These are phyloP conservation scores for Pavo muticus DNA, from an alignment of 2,113 vertebrate genomes.

Conservation along the genomic window DNA sequence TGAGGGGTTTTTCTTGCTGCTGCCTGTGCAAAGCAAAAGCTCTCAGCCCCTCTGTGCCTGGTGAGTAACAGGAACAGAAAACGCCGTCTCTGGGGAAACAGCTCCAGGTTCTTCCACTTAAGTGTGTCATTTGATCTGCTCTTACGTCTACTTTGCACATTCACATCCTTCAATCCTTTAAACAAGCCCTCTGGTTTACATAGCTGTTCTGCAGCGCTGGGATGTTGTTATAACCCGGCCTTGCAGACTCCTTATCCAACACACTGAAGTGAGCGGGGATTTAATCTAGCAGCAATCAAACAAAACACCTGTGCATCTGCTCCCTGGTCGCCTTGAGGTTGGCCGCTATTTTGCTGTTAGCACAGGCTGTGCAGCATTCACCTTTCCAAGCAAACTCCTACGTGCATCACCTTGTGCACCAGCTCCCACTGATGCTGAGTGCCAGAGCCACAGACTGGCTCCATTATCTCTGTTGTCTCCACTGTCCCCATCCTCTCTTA, in stretches of 20 bases:
- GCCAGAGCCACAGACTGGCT: neutral
- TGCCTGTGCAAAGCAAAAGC: neutral
- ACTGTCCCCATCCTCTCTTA: too few relatives aligned
- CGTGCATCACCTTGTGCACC: rapidly evolving
- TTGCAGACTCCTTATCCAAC: rapidly evolving
- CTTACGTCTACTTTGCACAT: neutral
- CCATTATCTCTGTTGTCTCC: neutral
- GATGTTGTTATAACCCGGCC: neutral
- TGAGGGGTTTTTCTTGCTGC: neutral
- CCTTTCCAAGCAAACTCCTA: neutral
- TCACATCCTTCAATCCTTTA: neutral
- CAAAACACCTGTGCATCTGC: neutral
- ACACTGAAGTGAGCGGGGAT: rapidly evolving
- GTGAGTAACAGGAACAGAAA: neutral
- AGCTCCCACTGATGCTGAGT: neutral
- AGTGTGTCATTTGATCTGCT: neutral
- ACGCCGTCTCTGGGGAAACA: neutral
- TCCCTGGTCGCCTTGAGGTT: rapidly evolving
- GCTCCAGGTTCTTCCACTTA: neutral
- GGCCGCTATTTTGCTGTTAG: neutral
- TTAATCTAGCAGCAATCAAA: neutral
- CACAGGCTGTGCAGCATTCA: neutral
- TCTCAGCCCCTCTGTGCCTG: neutral
- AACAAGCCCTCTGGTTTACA: neutral
- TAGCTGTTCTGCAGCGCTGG: neutral